Base-by-base conservation (phyloP, 2,113 vertebrate species). In the Aptenodytes forsteri region DNA sequence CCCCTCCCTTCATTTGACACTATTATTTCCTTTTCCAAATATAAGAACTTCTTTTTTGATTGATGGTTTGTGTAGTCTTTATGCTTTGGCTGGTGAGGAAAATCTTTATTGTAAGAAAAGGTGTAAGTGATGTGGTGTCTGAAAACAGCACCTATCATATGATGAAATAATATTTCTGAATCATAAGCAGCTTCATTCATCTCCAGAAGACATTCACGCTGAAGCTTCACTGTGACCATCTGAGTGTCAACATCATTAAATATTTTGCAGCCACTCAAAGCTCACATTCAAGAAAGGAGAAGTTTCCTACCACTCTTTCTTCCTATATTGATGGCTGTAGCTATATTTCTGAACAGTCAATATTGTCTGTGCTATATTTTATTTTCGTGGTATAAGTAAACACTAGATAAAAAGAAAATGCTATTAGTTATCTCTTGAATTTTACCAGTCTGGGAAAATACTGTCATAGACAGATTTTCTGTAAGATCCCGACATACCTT, bases 181-280 rank as follows among this genome's bases (percentile, higher is more conserved):
- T 90, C 47, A 55, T 81, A 90, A 96, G 38, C 65, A 93, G 62
- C 38, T 92, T 89, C 89, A 91, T 92, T 89, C 27, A 36, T 91
- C 83, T 92, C 80, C 44, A 69, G 67, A 84, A 83, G 64, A 64
- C 69, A 61, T 52, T 89, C 42, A 13, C 2, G 3, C 50, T 75
- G 80, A 89, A 94, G 42, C 46, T 83, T 90, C 83, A 52, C 65
- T 82, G 81, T 84, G 76, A 82, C 52, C 80, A 69, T 67, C 69
- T 42, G 40, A 92, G 59, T 52, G 50, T 89, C 88, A 89, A 38
- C 50, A 64, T 81, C 30, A 2, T 83, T 94, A 92, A 94, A 81
- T 89, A 86, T 67, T 91, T 90, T 83, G 52, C 59, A 88, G 76
- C 22, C 75, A 50, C 49, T 65, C 83, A 77, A 44, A 90, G 15